A percentile compares a stretch with the other conserved stretches of the same genome.
Evolutionary conservation across 2,888 invertebrate genomes (phyloP).

Genomic region (Lomographa bimaculata): DNA sequence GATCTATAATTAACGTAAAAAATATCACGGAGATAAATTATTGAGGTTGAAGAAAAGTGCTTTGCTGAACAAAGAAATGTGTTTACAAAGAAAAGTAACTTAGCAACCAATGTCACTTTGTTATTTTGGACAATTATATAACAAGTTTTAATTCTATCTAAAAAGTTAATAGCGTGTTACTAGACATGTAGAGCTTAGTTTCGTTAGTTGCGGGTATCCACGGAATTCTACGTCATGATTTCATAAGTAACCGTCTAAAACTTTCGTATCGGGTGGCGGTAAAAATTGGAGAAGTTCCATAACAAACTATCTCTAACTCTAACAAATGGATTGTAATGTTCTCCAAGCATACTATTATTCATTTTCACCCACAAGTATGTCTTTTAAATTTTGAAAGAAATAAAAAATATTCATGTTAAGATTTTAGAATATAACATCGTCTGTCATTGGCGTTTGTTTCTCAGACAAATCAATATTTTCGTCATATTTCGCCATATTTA

Average conservation of each 20-base stretch:
- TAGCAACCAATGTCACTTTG: conserved; percentile 61
- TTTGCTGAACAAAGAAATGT: conserved; percentile 59
- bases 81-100: conserved; percentile 74
- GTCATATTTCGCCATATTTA: conserved; percentile 8
- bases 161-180: too few species aligned
- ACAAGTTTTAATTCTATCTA: conserved; percentile 30
- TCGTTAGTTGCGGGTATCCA: conserved; percentile 1
- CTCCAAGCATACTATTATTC: too few species aligned
- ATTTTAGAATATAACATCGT: background rate
- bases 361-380: too few species aligned
- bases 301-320: too few species aligned
- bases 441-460: background rate
- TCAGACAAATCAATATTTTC: conserved; percentile 6
- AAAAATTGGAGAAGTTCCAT: conserved; percentile 8
- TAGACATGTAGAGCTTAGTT: conserved; percentile 1
- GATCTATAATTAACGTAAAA: conserved; percentile 22
- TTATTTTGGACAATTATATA: conserved; percentile 50
- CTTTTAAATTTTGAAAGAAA: too few species aligned
- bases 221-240: background rate
- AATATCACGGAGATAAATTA: conserved; percentile 19
- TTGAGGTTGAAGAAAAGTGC: conserved; percentile 41
- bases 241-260: conserved; percentile 1
- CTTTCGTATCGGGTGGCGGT: conserved; percentile 7
- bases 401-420: background rate
- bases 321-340: too few species aligned